Evolutionary conservation across 2,888 invertebrate genomes (phyloP).

Genomic region (Pristionchus entomophagus): DNA sequence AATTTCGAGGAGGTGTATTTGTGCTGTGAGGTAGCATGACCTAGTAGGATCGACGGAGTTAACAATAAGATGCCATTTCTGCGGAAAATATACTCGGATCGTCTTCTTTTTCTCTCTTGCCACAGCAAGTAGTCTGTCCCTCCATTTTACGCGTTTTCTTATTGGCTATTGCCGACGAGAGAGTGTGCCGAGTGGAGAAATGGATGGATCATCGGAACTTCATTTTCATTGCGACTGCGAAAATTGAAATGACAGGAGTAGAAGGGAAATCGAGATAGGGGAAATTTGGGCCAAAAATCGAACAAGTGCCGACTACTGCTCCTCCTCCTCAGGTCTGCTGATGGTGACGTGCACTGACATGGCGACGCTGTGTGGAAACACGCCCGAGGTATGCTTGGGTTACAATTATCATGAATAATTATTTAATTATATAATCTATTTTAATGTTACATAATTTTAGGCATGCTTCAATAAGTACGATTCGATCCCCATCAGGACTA

Average conservation of each 20-base stretch:
- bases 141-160: too few relatives aligned
- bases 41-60: too few relatives aligned
- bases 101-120: not conserved
- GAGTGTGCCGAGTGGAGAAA: not conserved
- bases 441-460: too few relatives aligned
- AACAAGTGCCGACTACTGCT: not conserved
- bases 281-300: not conserved
- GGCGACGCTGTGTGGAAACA: conserved; percentile 92
- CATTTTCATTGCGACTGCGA: not conserved
- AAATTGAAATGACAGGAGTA: not conserved
- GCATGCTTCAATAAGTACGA: conserved; percentile 95
- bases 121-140: too few relatives aligned
- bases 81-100: too few relatives aligned
- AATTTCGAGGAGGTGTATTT: too few relatives aligned
- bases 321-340: conserved; percentile 85
- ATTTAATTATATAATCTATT: too few relatives aligned
- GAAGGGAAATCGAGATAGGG: too few relatives aligned
- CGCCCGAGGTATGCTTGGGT: conserved; percentile 94
- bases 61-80: too few relatives aligned
- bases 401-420: too few relatives aligned
- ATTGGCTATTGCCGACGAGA: too few relatives aligned
- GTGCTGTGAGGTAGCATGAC: too few relatives aligned
- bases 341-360: conserved; percentile 97
- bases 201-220: not conserved
- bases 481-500: conserved; percentile 87